Percentiles rank a stretch among this genome's conserved stretches.
Evolutionary conservation across 1,140 invertebrate species (phyloP).

Genomic region (Drosophila watanabei): DNA sequence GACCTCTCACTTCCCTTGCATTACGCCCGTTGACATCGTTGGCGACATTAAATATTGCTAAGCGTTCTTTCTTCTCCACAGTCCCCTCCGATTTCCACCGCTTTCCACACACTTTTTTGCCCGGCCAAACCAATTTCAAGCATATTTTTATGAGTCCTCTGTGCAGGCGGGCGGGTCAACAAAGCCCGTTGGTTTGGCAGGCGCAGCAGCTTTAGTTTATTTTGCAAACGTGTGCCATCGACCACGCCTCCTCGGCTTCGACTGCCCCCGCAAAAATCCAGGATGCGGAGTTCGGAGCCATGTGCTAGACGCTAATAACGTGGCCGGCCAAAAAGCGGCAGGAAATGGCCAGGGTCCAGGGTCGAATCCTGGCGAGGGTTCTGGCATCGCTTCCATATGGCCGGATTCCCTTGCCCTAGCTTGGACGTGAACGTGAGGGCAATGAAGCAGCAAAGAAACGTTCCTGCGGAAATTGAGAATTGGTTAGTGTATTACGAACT

Average conservation of each 20-base stretch:
- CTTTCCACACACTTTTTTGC: constrained; percentile 37
- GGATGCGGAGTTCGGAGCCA: constrained; percentile 39
- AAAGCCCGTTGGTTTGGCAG: constrained; percentile 49
- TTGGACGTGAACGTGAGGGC: constrained; percentile 18
- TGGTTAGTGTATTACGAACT: constrained; percentile 22
- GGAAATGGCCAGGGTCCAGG: constrained; percentile 30
- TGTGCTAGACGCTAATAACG: constrained; percentile 72
- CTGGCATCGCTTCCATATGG: constrained; percentile 29
- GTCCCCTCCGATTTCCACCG: constrained; percentile 11
- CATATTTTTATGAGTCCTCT: constrained; percentile 79
- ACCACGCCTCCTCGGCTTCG: constrained; percentile 37
- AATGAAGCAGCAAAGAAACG: constrained; percentile 20
- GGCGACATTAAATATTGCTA: constrained; percentile 79
- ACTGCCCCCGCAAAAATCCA: constrained; percentile 5
- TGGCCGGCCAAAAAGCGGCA: constrained; percentile 55
- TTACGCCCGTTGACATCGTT: constrained; percentile 53
- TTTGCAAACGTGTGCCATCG: constrained; percentile 68
- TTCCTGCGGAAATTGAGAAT: constrained; percentile 20
- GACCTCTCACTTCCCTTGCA: background rate
- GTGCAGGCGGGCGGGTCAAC: constrained; percentile 40
- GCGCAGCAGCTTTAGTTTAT: constrained; percentile 79
- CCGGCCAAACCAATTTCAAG: constrained; percentile 76
- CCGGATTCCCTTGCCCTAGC: constrained; percentile 14
- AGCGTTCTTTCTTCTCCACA: constrained; percentile 57
- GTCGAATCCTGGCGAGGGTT: constrained; percentile 21